These are phyloP conservation scores for Pseudoatta argentina DNA, from an alignment of 1,140 invertebrate species.

Conservation along the genomic window DNA sequence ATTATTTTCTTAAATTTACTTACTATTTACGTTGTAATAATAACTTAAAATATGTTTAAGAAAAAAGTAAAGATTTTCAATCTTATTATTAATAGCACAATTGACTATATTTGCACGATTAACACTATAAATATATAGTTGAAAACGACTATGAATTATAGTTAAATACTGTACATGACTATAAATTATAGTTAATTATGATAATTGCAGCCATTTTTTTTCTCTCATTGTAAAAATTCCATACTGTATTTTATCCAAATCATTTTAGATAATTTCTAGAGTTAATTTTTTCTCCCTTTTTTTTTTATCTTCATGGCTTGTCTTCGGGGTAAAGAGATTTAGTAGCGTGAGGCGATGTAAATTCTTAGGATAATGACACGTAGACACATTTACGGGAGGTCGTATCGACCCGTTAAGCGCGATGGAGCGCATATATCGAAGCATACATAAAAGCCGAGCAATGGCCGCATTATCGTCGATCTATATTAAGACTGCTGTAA, in stretches of 20 bases:
- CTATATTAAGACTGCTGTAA: conserved; percentile 49
- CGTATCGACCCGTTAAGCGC: conserved; percentile 41
- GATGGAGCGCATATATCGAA: conserved; percentile 34
- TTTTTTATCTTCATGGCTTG: too few relatives aligned
- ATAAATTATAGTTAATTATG: too few relatives aligned
- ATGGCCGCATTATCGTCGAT: conserved; percentile 20
- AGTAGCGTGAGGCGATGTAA: conserved; percentile 28
- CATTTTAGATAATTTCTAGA: neutral
- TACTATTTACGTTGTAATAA: too few relatives aligned
- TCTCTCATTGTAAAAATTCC: neutral
- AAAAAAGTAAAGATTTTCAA: too few relatives aligned
- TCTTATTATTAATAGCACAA: too few relatives aligned
- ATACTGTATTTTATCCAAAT: neutral
- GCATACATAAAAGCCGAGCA: conserved; percentile 28
- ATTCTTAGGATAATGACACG: conserved; percentile 46
- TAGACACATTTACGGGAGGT: conserved; percentile 9
- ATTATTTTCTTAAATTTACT: too few relatives aligned
- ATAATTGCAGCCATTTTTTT: neutral
- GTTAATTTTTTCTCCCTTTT: neutral
- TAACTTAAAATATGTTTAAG: too few relatives aligned
- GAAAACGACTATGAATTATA: too few relatives aligned
- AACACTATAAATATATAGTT: too few relatives aligned
- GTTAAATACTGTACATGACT: too few relatives aligned
- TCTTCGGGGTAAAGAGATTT: neutral
- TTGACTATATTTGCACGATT: too few relatives aligned